phyloP scores from a whole-genome alignment of 1,140 invertebrate species.

The Drosophila lowei region DNA sequence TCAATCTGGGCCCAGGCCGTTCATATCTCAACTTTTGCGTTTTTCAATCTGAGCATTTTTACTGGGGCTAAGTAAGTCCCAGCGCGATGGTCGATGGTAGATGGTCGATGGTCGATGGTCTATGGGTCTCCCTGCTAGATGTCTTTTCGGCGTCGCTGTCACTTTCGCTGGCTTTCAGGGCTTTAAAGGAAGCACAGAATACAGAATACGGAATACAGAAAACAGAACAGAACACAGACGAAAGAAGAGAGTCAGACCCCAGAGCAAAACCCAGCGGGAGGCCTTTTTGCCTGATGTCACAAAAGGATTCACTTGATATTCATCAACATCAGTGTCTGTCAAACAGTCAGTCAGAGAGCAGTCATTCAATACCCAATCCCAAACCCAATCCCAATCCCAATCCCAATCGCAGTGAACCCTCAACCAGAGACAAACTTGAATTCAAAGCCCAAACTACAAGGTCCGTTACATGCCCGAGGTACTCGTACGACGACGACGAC shows the following conservation, averaged over 20 bases:
- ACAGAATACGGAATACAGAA: conserved; percentile 5
- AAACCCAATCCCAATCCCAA: conserved; percentile 16
- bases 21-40: conserved; percentile 80
- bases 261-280: conserved; percentile 62
- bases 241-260: too few relatives aligned
- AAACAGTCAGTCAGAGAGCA: conserved; percentile 70
- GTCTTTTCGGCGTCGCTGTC: conserved; percentile 52
- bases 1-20: conserved; percentile 70
- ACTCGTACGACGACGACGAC: not conserved
- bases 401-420: conserved; percentile 23
- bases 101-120: conserved; percentile 9
- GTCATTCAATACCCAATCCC: conserved; percentile 65
- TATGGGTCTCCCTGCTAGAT: conserved; percentile 25
- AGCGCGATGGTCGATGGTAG: conserved; percentile 49
- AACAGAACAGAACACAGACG: conserved; percentile 5
- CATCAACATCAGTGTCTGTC: conserved; percentile 83
- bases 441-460: conserved; percentile 47
- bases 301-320: conserved; percentile 83
- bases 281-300: conserved; percentile 79
- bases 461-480: conserved; percentile 59
- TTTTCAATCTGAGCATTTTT: conserved; percentile 78
- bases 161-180: conserved; percentile 65
- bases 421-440: conserved; percentile 12
- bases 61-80: conserved; percentile 74
- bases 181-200: conserved; percentile 34